Evolutionary conservation across 2,797 vertebrate species (phyloP), one percentile per base, ranked within the genome.

Genomic region (Rhinoraja longicauda): DNA sequence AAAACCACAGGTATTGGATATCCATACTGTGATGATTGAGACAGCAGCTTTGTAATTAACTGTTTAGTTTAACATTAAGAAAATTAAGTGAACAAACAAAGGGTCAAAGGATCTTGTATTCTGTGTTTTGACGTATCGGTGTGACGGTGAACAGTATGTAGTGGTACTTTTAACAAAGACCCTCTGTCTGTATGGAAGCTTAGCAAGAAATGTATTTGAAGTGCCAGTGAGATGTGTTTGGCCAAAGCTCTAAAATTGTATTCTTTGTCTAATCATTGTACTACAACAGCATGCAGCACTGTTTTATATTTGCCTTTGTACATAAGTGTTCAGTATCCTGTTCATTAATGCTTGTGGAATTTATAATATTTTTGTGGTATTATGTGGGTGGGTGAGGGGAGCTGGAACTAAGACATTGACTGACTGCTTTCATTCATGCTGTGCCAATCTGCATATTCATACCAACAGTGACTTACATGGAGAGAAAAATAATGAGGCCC

Each of bases 361-460:
- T 90, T 90, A 90, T 72, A 45, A 90, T n/a, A 2, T 26, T 36
- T 70, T 70, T 91, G 2, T 26, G 39, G 67, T 91, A 75, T 53
- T 29, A 53, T 26, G 57, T 21, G 70, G 17, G 78, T 4, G 76
- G 32, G 13, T 45, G 39, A 84, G 82, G 29, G 4, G 29, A 29
- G 26, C 29, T 36, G 12, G 76, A 15, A 15, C 12, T 76, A 15
- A 36, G 9, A 77, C 76, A 77, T 13, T 5, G 12, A 36, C n/a
- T 17, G 15, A 19, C 59, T 64, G 13, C 36, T 91, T 53, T 73
- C 36, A 92, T 93, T 77, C 93, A 94, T 94, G 32, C 90, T 92
- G 93, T 93, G 94, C 93, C 94, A 92, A 72, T 93, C 84, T 95
- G n/a, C 88, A 36, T 95, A 94, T 95, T 92, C 94, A 93, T 93